These are phyloP conservation scores for Laupala kohalensis DNA, from an alignment of 1,140 invertebrate species.

Conservation along the genomic window DNA sequence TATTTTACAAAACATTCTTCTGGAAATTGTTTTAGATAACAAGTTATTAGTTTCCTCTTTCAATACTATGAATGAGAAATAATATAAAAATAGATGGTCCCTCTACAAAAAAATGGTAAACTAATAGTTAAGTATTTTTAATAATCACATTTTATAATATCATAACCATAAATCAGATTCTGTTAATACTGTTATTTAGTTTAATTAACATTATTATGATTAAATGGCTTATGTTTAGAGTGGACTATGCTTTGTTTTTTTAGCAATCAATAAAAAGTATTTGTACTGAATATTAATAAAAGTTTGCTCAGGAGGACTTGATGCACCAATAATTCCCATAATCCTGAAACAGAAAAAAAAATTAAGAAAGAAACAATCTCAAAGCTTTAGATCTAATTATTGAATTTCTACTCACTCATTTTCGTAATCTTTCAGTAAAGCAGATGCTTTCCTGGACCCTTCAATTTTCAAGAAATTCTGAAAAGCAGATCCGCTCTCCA, in stretches of 20 bases:
- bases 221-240: not conserved
- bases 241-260: not conserved
- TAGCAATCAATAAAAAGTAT: constrained; percentile 15
- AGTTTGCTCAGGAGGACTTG: not conserved
- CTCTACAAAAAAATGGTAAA: too few relatives aligned
- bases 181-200: too few relatives aligned
- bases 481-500: constrained; percentile 18
- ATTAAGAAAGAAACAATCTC: not conserved
- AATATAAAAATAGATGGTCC: too few relatives aligned
- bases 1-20: too few relatives aligned
- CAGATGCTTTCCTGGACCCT: constrained; percentile 12
- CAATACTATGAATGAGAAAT: too few relatives aligned
- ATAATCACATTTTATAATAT: too few relatives aligned
- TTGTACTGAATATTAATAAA: constrained; percentile 4
- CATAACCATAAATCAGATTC: too few relatives aligned
- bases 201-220: too few relatives aligned
- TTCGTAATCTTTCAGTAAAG: constrained; percentile 15
- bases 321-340: not conserved
- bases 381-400: not conserved
- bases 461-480: constrained; percentile 15
- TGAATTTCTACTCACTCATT: constrained; percentile 14
- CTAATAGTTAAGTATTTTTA: too few relatives aligned
- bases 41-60: too few relatives aligned
- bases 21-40: too few relatives aligned
- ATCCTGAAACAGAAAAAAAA: constrained; percentile 1